Evolutionary conservation across 2,113 vertebrate species (phyloP).

Genomic region (Fulmarus glacialis): DNA sequence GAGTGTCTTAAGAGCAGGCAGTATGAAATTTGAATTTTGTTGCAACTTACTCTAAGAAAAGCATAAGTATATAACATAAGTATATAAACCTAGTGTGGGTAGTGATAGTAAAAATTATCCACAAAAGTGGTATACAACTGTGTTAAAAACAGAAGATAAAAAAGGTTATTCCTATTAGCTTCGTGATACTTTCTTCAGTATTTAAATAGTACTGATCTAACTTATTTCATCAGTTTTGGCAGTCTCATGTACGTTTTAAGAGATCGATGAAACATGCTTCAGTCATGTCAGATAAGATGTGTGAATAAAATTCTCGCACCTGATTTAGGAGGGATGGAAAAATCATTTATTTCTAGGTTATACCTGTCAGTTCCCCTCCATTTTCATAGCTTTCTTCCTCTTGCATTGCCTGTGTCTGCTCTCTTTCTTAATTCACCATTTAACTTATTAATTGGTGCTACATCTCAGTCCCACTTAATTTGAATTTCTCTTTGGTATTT

Average conservation of each 20-base stretch:
- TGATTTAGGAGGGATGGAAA: neutral
- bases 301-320: neutral
- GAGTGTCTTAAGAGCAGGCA: neutral
- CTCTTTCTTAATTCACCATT: neutral
- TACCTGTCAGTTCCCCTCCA: neutral
- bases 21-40: neutral
- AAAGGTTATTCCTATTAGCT: neutral
- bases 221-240: neutral
- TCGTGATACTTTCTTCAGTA: neutral
- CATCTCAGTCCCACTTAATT: neutral
- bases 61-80: accelerated
- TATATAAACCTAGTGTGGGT: neutral
- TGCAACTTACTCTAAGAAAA: neutral
- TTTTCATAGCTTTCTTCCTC: neutral
- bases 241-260: neutral
- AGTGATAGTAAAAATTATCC: neutral
- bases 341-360: neutral
- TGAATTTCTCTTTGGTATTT: neutral
- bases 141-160: neutral
- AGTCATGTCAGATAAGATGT: neutral
- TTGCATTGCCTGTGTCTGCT: neutral
- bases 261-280: neutral
- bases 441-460: neutral
- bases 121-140: neutral
- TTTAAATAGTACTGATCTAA: neutral